phyloP scores from a whole-genome alignment of 2,113 vertebrate species.

The Amblyopsis rosae region DNA sequence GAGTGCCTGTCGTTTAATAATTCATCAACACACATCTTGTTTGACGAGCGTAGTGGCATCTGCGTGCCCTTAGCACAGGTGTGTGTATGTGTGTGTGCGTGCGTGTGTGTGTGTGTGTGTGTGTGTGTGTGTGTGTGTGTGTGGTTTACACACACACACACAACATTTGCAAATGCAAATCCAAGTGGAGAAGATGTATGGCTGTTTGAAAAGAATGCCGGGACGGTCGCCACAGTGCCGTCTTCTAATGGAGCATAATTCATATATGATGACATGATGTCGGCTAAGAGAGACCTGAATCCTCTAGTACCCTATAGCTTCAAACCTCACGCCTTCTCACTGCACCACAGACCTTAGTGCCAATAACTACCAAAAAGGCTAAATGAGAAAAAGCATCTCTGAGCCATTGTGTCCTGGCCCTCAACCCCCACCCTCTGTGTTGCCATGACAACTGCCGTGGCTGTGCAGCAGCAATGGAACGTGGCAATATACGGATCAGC shows the following conservation, averaged over 20 bases:
- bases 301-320: conserved; percentile 24
- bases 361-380: conserved; percentile 39
- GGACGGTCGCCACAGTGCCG: conserved; percentile 33
- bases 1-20: conserved; percentile 61
- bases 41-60: conserved; percentile 32
- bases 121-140: conserved; percentile 17
- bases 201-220: conserved; percentile 2
- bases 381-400: conserved; percentile 18
- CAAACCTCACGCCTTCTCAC: conserved; percentile 57
- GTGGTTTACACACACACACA: conserved; percentile 9
- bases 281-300: conserved; percentile 15
- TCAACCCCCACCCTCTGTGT: conserved; percentile 46
- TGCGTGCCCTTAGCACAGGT: conserved; percentile 12
- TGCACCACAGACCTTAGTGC: conserved; percentile 40
- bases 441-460: conserved; percentile 70
- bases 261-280: not conserved
- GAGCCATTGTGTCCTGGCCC: conserved; percentile 20
- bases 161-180: conserved; percentile 34
- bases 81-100: conserved; percentile 17
- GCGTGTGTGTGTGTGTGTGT: too few species aligned
- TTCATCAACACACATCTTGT: conserved; percentile 34
- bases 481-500: conserved; percentile 19
- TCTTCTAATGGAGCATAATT: conserved; percentile 11
- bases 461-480: conserved; percentile 36
- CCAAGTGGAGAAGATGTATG: not conserved